Percentiles rank a stretch among this genome's conserved stretches.
phyloP scores from a whole-genome alignment of 2,113 vertebrate species.

The Leucopsar rothschildi region DNA sequence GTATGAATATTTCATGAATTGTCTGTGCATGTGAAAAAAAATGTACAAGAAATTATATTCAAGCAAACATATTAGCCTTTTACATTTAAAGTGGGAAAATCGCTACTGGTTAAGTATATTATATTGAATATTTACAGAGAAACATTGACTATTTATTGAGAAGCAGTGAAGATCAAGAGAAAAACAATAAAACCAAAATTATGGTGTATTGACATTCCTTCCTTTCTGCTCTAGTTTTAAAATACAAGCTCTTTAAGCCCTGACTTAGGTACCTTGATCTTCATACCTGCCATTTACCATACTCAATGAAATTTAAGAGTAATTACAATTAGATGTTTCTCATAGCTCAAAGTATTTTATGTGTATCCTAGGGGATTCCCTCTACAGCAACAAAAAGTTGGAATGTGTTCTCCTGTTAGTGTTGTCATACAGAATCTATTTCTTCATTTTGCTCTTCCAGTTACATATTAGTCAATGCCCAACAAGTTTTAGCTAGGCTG shows the following conservation, averaged over 20 bases:
- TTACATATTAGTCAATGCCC: background rate
- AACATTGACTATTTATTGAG: background rate
- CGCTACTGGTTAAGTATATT: background rate
- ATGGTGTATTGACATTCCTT: background rate
- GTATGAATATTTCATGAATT: slow-evolving; percentile 56
- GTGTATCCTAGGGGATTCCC: background rate
- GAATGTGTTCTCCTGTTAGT: accelerated
- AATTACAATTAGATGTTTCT: background rate
- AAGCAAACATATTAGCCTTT: slow-evolving; percentile 20
- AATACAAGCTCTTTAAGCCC: background rate
- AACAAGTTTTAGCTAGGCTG: background rate
- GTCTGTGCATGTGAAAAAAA: slow-evolving; percentile 15
- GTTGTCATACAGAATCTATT: background rate
- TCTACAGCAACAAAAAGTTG: background rate
- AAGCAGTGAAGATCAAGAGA: background rate
- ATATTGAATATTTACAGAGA: background rate
- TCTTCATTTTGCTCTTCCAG: background rate
- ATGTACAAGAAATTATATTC: background rate
- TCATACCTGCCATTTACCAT: background rate
- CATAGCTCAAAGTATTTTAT: background rate
- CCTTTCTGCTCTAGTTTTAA: background rate
- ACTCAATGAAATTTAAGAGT: background rate
- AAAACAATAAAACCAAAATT: background rate
- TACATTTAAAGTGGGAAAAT: background rate
- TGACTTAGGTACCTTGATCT: background rate